These are phyloP conservation scores for Hystrix brachyura DNA, from an alignment of 2,113 vertebrate species.

Conservation along the genomic window DNA sequence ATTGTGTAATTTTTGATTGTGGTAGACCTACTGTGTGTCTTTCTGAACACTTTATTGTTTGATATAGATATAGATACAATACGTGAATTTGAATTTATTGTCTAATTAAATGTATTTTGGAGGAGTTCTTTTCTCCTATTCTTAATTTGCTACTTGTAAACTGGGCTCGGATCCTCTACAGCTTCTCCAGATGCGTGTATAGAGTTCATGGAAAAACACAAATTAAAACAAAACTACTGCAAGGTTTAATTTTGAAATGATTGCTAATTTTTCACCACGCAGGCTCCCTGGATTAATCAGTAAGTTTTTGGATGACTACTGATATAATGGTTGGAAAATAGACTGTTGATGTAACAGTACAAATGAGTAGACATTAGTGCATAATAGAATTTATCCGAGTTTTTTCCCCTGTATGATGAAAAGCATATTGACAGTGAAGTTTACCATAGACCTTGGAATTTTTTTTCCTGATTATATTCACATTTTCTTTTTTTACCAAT, in stretches of 20 bases:
- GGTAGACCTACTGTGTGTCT: conserved; percentile 58
- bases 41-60: neutral
- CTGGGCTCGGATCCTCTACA: neutral
- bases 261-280: conserved; percentile 7
- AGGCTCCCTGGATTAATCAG: neutral
- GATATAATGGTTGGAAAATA: conserved; percentile 28
- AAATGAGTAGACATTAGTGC: neutral
- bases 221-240: conserved; percentile 22
- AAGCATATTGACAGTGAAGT: conserved; percentile 22
- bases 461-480: conserved; percentile 28
- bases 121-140: conserved; percentile 19
- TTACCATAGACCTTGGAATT: neutral
- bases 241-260: conserved; percentile 61
- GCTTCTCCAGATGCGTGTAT: neutral
- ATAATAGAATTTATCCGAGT: neutral
- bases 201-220: conserved; percentile 2
- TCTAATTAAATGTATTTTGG: conserved; percentile 1
- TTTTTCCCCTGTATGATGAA: neutral
- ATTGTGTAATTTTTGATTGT: neutral
- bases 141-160: conserved; percentile 48
- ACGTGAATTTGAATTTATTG: neutral
- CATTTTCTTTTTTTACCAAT: conserved; percentile 39
- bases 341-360: neutral
- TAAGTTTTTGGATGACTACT: conserved; percentile 50
- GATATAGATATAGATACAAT: neutral